Evolutionary conservation across 2,797 vertebrate species (phyloP), one percentile per base, ranked within the genome.

Genomic region (Parotocinclus haroldoi): DNA sequence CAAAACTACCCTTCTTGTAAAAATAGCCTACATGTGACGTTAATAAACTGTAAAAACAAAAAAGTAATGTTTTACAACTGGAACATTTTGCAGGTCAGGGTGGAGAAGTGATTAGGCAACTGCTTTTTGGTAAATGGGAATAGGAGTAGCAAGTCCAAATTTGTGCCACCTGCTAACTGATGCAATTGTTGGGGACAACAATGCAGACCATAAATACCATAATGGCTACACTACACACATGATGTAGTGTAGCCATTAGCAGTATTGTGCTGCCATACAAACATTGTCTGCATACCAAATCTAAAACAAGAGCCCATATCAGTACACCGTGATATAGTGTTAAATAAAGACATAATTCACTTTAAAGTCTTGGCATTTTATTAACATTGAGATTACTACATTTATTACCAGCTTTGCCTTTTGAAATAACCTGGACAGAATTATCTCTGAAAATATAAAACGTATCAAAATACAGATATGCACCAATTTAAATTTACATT

Each of bases 241-340:
- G 71, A 77, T 74, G 76, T 76, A 66, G 39, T n/a, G 61, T 58
- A 69, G 44, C 52, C 39, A 72, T 71, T 68, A 66, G 66, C 42
- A 66, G 42, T 54, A 66, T 72, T 61, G 59, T 74, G 65, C 76
- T 80, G 81, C 79, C 78, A 78, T 69, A 75, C 75, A 81, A 69
- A 55, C 68, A 71, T 62, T 70, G 76, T 81, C 63, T 64, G 74
- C 68, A 42, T 51, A 71, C 72, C 78, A 79, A 19, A 80, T 79
- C 76, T 77, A 76, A 75, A 76, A 78, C 74, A 77, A 11, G 58
- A 77, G 53, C 40, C 58, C 48, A 9, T 19, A 61, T 80, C 40
- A 80, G 50, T 46, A 42, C 40, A 27, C 5, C 5, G 27, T 5
- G 5, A 27, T 2, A 5, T 27, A 27, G 27, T 27, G 27, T 27